These are phyloP conservation scores for Syritta pipiens DNA, from an alignment of 2,888 invertebrate genomes.

Conservation along the genomic window DNA sequence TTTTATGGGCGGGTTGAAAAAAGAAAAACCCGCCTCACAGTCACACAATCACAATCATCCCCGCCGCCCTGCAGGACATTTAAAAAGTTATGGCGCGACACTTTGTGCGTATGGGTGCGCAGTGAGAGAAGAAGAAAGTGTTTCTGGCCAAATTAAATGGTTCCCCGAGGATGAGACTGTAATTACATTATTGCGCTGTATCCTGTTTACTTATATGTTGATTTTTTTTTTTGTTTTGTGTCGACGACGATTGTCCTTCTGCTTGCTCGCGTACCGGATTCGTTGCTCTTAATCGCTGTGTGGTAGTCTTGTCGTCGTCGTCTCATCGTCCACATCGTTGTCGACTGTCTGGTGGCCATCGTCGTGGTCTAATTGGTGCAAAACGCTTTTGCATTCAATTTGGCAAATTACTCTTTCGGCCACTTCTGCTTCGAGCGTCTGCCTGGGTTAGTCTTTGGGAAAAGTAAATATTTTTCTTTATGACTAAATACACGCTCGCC, in stretches of 20 bases:
- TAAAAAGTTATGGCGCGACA: constrained; percentile 25
- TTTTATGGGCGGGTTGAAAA: constrained; percentile 45
- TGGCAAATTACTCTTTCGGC: constrained; percentile 56
- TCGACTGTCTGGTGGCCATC: constrained; percentile 18
- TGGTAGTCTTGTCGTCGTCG: background rate
- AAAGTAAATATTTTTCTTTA: constrained; percentile 26
- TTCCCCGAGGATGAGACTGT: constrained; percentile 43
- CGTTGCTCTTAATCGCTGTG: constrained; percentile 44
- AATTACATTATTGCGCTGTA: constrained; percentile 50
- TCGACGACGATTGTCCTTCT: background rate
- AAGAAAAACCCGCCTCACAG: background rate
- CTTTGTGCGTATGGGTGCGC: constrained; percentile 10
- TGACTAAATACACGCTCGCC: constrained; percentile 17
- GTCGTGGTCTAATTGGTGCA: constrained; percentile 60
- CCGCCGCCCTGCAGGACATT: background rate
- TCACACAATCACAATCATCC: background rate
- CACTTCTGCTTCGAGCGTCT: constrained; percentile 14
- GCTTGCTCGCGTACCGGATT: constrained; percentile 13
- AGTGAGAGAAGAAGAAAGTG: constrained; percentile 1
- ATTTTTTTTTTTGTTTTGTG: background rate
- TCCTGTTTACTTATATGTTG: constrained; percentile 25
- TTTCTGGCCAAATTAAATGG: constrained; percentile 44
- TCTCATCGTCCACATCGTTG: background rate
- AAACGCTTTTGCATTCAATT: constrained; percentile 61
- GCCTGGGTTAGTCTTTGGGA: background rate